These are phyloP conservation scores for Drosophila eohydei DNA, from an alignment of 2,888 invertebrate species.

Conservation along the genomic window DNA sequence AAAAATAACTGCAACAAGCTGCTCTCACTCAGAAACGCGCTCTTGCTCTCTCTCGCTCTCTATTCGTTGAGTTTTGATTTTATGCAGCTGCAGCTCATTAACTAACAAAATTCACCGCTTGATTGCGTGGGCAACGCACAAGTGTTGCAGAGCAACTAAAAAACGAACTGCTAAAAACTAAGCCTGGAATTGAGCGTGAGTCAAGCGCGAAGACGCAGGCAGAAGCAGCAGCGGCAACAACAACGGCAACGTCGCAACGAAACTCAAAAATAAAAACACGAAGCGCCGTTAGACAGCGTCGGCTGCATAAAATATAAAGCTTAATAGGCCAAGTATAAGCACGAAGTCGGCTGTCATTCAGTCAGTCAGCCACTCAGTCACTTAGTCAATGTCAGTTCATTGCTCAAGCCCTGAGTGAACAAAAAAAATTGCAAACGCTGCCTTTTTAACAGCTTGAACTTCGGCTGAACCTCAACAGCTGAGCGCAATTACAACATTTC, in stretches of 20 bases:
- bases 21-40: constrained; percentile 3
- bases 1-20: constrained; percentile 8
- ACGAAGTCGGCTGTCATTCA: constrained; percentile 19
- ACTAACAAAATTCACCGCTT: constrained; percentile 31
- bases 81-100: constrained; percentile 41
- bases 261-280: constrained; percentile 44
- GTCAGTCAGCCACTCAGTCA: constrained; percentile 19
- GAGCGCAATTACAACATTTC: constrained; percentile 48
- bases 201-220: constrained; percentile 24
- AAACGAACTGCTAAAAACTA: constrained; percentile 22
- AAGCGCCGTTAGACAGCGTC: constrained; percentile 56
- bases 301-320: constrained; percentile 51
- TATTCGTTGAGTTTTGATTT: constrained; percentile 20
- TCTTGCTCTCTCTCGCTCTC: constrained; percentile 13
- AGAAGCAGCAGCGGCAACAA: constrained; percentile 15
- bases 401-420: constrained; percentile 50
- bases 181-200: constrained; percentile 61
- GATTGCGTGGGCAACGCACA: constrained; percentile 61
- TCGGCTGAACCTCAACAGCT: constrained; percentile 48
- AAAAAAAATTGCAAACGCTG: constrained; percentile 50
- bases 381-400: constrained; percentile 54
- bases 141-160: constrained; percentile 70
- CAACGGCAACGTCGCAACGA: constrained; percentile 25
- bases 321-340: constrained; percentile 38
- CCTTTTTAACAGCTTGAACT: constrained; percentile 40